Evolutionary conservation across 2,888 invertebrate species (phyloP).

Genomic region (Desoria tigrina): DNA sequence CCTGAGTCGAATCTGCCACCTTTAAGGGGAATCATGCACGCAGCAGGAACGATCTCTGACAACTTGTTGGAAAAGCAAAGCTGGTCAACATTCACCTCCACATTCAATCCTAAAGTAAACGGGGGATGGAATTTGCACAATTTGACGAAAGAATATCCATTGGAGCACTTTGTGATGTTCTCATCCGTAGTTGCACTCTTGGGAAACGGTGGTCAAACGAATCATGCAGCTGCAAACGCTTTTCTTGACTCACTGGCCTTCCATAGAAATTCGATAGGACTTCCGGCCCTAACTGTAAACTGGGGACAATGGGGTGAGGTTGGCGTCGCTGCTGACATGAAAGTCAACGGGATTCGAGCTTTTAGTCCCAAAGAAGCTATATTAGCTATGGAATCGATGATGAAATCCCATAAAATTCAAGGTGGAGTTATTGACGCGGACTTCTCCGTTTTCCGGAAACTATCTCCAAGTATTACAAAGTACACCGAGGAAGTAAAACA

Average conservation of each 20-base stretch:
- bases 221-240: slow-evolving; percentile 30
- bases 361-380: slow-evolving; percentile 22
- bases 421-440: slow-evolving; percentile 20
- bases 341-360: slow-evolving; percentile 12
- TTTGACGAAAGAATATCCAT: background rate
- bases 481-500: slow-evolving; percentile 1
- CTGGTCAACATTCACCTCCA: slow-evolving; percentile 23
- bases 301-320: slow-evolving; percentile 20
- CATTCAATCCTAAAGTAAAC: slow-evolving; percentile 19
- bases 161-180: slow-evolving; percentile 38
- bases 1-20: slow-evolving; percentile 18
- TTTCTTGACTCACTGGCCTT: slow-evolving; percentile 26
- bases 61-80: slow-evolving; percentile 20
- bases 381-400: slow-evolving; percentile 15
- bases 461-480: background rate
- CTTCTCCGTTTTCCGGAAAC: slow-evolving; percentile 21
- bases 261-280: slow-evolving; percentile 3
- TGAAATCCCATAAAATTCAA: slow-evolving; percentile 24
- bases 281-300: slow-evolving; percentile 5
- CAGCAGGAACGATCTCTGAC: slow-evolving; percentile 34
- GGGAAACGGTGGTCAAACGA: slow-evolving; percentile 28
- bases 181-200: slow-evolving; percentile 21
- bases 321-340: background rate
- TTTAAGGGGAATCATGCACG: slow-evolving; percentile 37
- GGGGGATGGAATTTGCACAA: slow-evolving; percentile 13